phyloP scores from a whole-genome alignment of 2,797 vertebrate genomes.

The Argya squamiceps region DNA sequence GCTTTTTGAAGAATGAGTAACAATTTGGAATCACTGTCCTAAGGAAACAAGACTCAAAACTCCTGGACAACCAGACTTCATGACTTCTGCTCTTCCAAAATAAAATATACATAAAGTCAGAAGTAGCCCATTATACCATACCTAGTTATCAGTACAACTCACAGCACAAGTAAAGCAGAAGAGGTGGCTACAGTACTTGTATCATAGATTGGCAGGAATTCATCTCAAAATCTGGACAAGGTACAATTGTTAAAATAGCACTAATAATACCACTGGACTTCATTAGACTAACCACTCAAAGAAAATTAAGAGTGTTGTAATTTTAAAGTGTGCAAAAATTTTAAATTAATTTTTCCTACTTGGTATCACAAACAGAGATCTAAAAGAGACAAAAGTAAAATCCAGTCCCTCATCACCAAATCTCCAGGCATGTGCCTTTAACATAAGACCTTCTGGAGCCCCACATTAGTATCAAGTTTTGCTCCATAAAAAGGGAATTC shows the following conservation, averaged over 20 bases:
- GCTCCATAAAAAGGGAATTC: background rate
- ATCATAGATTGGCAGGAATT: background rate
- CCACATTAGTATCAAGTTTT: rapidly evolving
- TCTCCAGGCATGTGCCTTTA: background rate
- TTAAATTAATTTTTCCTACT: background rate
- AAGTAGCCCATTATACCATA: background rate
- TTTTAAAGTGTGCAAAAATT: background rate
- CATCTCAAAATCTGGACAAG: background rate
- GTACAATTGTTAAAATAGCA: background rate
- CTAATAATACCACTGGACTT: background rate
- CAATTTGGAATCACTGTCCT: background rate
- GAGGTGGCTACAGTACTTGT: background rate
- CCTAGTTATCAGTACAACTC: background rate
- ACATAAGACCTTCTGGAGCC: background rate
- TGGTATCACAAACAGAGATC: background rate
- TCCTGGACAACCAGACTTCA: background rate
- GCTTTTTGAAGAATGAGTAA: background rate
- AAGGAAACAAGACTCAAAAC: background rate
- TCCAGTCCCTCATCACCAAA: background rate
- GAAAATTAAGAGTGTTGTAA: background rate
- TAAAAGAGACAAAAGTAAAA: background rate
- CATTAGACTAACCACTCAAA: background rate
- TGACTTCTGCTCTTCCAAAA: background rate
- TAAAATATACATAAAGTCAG: background rate
- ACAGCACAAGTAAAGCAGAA: background rate